Percentiles rank a stretch among this genome's conserved stretches.
Evolutionary conservation across 2,797 vertebrate species (phyloP).

Genomic region (Eulemur rubriventer): DNA sequence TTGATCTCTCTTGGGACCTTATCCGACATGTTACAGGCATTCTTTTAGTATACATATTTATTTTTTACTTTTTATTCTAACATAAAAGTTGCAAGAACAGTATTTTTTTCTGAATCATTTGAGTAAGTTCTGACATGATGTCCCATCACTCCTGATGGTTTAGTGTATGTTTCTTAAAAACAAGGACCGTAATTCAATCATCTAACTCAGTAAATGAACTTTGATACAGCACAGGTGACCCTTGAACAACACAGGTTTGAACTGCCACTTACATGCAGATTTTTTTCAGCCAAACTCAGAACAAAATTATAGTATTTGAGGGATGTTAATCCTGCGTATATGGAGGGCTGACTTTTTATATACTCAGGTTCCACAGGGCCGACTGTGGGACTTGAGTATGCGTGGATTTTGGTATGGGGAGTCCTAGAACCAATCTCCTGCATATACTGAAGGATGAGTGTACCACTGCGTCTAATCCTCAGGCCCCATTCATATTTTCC

Average conservation of each 20-base stretch:
- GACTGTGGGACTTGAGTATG: too few relatives aligned
- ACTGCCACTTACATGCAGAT: not conserved
- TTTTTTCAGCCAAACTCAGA: not conserved
- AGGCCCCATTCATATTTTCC: not conserved
- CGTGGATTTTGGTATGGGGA: not conserved
- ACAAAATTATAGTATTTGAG: not conserved
- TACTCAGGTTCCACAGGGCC: too few relatives aligned
- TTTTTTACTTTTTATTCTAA: slow-evolving; percentile 4
- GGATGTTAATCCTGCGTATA: not conserved
- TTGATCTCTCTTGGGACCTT: not conserved
- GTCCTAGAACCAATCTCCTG: not conserved
- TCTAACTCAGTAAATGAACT: not conserved
- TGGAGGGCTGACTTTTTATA: too few relatives aligned
- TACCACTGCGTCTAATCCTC: not conserved
- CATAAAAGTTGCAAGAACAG: not conserved
- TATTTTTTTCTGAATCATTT: slow-evolving; percentile 9
- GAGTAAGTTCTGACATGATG: not conserved
- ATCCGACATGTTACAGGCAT: not conserved
- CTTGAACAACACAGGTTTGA: not conserved
- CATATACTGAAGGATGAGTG: not conserved
- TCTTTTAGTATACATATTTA: not conserved
- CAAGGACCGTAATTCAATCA: not conserved
- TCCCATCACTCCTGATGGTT: not conserved
- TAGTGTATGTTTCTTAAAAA: slow-evolving; percentile 9
- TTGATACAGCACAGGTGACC: not conserved